A percentile compares a stretch with the other conserved stretches of the same genome.
Conservation (phyloP, 2,888 invertebrate genomes). For the Cephonodes hylas region DNA sequence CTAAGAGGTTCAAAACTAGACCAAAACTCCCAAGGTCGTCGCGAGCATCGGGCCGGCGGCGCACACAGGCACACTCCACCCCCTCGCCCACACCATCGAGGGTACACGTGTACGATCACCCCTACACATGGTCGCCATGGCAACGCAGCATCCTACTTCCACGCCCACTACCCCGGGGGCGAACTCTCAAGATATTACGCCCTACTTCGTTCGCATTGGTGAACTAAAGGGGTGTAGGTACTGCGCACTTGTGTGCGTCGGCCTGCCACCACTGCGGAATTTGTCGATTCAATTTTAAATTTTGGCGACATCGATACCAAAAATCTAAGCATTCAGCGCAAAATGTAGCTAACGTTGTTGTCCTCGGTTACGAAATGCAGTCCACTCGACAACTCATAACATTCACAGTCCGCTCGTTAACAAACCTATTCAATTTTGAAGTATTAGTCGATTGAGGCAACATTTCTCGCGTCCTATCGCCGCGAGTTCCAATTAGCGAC, state of each 20-base stretch:
- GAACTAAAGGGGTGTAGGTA: conserved; percentile 76
- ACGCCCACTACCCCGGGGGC: conserved; percentile 80
- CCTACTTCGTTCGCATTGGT: conserved; percentile 78
- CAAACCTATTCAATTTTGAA: conserved; percentile 77
- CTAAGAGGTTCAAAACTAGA: conserved; percentile 50
- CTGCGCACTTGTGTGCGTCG: conserved; percentile 59
- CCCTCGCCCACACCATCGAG: conserved; percentile 56
- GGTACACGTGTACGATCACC: conserved; percentile 60
- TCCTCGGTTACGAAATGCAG: conserved; percentile 51
- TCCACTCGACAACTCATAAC: conserved; percentile 64
- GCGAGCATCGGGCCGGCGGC: conserved; percentile 30
- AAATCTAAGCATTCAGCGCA: conserved; percentile 31
- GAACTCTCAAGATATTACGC: conserved; percentile 80
- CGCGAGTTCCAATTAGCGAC: conserved; percentile 79
- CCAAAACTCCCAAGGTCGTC: conserved; percentile 74
- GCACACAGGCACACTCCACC: conserved; percentile 40
- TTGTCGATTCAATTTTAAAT: conserved; percentile 51
- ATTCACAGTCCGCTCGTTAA: conserved; percentile 72
- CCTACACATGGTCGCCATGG: conserved; percentile 81
- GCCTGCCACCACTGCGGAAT: conserved; percentile 49
- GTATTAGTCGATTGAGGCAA: conserved; percentile 78
- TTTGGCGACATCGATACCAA: conserved; percentile 26
- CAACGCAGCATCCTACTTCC: conserved; percentile 83
- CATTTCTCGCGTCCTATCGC: conserved; percentile 76
- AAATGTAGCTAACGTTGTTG: conserved; percentile 19